Evolutionary conservation across 2,797 vertebrate species (phyloP), one percentile per base, ranked within the genome.

Genomic region (Calcarius lapponicus): DNA sequence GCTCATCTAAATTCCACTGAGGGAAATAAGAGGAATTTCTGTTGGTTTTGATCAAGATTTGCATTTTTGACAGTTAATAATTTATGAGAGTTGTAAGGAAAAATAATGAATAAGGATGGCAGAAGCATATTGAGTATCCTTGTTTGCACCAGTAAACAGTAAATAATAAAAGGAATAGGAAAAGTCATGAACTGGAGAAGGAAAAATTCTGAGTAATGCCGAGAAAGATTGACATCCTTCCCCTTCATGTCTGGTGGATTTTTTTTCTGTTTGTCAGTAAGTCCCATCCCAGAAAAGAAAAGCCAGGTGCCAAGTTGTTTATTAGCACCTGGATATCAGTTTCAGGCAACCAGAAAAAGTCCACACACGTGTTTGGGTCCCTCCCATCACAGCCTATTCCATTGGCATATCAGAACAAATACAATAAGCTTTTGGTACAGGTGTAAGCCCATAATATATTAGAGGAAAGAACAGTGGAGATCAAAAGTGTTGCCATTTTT

Each of bases 391-490:
- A 75, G 5, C 18, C 6, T 2, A 14, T 50, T 57, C 32, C 17
- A 11, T 12, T 7, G 22, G 7, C 2, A 15, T 29, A 53, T 32
- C 16, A 76, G 12, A 50, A 75, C 2, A 74, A 66, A n/a, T 6
- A 17, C 3, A 29, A n/a, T 21, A 36, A 66, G 0, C 4, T 61
- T 69, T 47, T 54, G 11, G 10, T 70, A 62, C 8, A 45, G 9
- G 5, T 0, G 0, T 8, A 76, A 58, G 40, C 3, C 4, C 28
- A 6, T 43, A 29, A 22, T 5, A 21, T 22, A 16, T 10, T 20
- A 36, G 10, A 73, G 24, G 17, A 71, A 80, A 79, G 71, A 47
- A 0, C 0, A 48, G 4, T 16, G 36, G 45, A 51, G 3, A 45
- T 70, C 38, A 45, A 80, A 60, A 34, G 1, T 50, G 17, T 61